Conservation (phyloP, 2,888 invertebrate genomes). For the Geotrupes spiniger region DNA sequence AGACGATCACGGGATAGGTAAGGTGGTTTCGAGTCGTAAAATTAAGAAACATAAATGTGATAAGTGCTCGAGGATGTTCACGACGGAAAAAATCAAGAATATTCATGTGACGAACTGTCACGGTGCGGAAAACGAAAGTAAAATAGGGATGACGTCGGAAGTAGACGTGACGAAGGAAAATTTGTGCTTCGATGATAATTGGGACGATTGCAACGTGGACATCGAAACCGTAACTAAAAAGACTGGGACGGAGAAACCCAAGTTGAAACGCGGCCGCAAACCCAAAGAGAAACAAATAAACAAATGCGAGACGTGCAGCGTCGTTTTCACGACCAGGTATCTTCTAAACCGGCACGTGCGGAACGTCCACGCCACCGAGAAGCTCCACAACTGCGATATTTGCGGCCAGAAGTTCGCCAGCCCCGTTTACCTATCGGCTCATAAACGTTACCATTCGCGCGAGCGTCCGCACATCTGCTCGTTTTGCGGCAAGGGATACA, state of each 20-base stretch:
- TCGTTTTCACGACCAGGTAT: constrained; percentile 38
- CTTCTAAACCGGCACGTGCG: constrained; percentile 38
- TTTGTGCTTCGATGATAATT: too few species aligned
- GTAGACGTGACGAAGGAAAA: too few species aligned
- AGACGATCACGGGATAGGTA: constrained; percentile 11
- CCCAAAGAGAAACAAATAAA: constrained; percentile 15
- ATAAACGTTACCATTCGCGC: constrained; percentile 33
- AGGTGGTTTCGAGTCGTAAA: constrained; percentile 7
- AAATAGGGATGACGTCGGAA: neutral
- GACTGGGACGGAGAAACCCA: constrained; percentile 3
- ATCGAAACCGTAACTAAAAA: neutral
- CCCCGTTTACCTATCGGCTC: constrained; percentile 39
- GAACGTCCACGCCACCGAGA: constrained; percentile 44
- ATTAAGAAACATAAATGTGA: constrained; percentile 14
- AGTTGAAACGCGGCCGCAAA: constrained; percentile 21
- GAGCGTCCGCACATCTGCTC: constrained; percentile 42
- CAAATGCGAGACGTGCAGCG: constrained; percentile 35
- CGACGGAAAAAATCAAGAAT: constrained; percentile 29
- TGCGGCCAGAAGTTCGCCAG: constrained; percentile 42
- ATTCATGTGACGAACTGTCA: constrained; percentile 29
- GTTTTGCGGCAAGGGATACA: constrained; percentile 50
- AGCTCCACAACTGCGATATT: constrained; percentile 39
- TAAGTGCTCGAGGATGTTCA: constrained; percentile 28
- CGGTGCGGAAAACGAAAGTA: constrained; percentile 19
- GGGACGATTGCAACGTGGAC: neutral